phyloP scores from a whole-genome alignment of 1,140 invertebrate species.

The Batillaria attramentaria region DNA sequence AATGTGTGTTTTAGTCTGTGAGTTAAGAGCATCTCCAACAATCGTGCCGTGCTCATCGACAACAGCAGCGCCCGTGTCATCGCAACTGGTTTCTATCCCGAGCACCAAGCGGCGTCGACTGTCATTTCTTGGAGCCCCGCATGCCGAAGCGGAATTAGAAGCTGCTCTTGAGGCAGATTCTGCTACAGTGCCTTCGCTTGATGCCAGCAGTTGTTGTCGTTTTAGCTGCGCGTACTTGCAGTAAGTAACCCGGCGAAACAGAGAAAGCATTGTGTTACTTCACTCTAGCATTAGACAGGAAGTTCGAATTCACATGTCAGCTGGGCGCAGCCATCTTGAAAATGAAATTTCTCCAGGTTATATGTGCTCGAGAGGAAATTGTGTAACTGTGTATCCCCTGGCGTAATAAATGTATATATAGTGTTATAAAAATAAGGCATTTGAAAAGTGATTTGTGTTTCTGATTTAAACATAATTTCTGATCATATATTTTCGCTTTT shows the following conservation, averaged over 20 bases:
- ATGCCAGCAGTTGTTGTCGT: too few species aligned
- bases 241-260: slow-evolving; percentile 3
- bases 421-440: background rate
- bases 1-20: slow-evolving; percentile 63
- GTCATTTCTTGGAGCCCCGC: too few species aligned
- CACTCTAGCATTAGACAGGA: background rate
- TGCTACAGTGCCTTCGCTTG: too few species aligned
- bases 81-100: slow-evolving; percentile 98
- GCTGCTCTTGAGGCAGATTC: too few species aligned
- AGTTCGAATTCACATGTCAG: slow-evolving; percentile 15
- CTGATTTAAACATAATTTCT: background rate
- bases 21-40: slow-evolving; percentile 80
- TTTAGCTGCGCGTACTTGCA: slow-evolving; percentile 16
- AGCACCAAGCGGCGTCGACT: slow-evolving; percentile 73
- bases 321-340: slow-evolving; percentile 63
- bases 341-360: background rate
- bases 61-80: slow-evolving; percentile 95
- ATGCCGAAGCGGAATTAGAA: too few species aligned
- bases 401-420: too few species aligned
- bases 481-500: background rate
- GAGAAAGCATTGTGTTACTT: background rate
- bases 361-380: background rate
- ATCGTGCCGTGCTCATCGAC: slow-evolving; percentile 82
- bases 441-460: too few species aligned
- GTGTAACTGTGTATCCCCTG: too few species aligned